Conservation (phyloP, 2,113 vertebrate genomes). For the Probosciger aterrimus region DNA sequence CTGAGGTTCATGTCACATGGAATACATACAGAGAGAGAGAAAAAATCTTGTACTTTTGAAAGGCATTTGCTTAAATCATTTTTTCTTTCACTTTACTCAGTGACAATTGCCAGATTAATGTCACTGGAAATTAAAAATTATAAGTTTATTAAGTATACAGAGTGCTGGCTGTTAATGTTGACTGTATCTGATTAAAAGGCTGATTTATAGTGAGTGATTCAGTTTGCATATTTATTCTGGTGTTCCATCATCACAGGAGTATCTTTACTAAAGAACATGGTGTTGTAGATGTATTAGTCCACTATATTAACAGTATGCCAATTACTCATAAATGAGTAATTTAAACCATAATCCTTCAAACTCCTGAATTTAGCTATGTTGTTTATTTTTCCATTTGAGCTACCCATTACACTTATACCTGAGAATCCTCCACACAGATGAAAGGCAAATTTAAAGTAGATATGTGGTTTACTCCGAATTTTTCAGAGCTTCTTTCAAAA, state of each 20-base stretch:
- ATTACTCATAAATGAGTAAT: background rate
- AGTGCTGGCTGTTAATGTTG: background rate
- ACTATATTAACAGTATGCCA: background rate
- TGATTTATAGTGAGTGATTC: background rate
- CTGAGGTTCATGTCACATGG: background rate
- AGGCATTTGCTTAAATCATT: background rate
- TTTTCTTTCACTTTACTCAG: slow-evolving; percentile 16
- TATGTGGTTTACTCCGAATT: background rate
- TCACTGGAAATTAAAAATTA: slow-evolving; percentile 24
- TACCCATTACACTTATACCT: background rate
- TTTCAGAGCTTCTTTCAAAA: background rate
- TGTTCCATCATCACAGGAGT: background rate
- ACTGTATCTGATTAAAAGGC: background rate
- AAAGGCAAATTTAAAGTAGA: background rate
- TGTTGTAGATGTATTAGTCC: background rate
- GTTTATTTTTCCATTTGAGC: background rate
- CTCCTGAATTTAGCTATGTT: background rate
- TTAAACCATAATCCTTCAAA: background rate
- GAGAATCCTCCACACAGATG: background rate
- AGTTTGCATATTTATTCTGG: background rate
- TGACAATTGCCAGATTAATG: slow-evolving; percentile 22
- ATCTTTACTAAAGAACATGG: background rate
- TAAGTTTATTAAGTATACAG: background rate
- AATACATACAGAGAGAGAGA: background rate
- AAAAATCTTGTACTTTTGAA: background rate